Percentiles rank a stretch among this genome's conserved stretches.
These are phyloP conservation scores for Zosterops hypoxanthus DNA, from an alignment of 2,113 vertebrate species.

Conservation along the genomic window DNA sequence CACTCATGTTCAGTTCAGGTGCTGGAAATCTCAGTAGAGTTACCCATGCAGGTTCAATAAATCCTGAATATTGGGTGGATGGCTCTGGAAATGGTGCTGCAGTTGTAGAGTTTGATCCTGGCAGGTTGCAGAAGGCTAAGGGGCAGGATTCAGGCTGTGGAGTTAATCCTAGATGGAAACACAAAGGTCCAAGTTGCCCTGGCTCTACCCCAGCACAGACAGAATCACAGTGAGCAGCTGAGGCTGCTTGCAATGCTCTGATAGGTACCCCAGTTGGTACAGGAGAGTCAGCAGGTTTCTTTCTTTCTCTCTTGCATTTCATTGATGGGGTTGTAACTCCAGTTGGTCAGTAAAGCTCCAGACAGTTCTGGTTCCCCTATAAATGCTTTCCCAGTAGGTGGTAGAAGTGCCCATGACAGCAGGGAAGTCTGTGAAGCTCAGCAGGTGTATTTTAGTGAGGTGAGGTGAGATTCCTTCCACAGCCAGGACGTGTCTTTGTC, in stretches of 20 bases:
- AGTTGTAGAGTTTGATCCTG: background rate
- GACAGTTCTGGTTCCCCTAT: background rate
- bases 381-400: background rate
- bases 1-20: rapidly evolving
- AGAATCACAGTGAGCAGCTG: background rate
- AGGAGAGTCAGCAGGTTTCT: background rate
- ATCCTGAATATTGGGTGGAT: background rate
- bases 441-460: background rate
- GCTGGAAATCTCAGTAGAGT: background rate
- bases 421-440: background rate
- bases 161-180: background rate
- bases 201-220: background rate
- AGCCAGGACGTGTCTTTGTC: background rate
- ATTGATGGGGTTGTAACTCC: background rate
- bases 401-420: background rate
- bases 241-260: background rate
- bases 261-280: rapidly evolving
- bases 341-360: background rate
- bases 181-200: background rate
- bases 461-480: background rate
- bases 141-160: background rate
- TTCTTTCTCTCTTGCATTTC: background rate
- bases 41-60: background rate
- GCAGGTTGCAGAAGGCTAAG: background rate
- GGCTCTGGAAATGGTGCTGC: background rate